phyloP scores from a whole-genome alignment of 1,140 invertebrate genomes.

The Gyrodactylus salaris region DNA sequence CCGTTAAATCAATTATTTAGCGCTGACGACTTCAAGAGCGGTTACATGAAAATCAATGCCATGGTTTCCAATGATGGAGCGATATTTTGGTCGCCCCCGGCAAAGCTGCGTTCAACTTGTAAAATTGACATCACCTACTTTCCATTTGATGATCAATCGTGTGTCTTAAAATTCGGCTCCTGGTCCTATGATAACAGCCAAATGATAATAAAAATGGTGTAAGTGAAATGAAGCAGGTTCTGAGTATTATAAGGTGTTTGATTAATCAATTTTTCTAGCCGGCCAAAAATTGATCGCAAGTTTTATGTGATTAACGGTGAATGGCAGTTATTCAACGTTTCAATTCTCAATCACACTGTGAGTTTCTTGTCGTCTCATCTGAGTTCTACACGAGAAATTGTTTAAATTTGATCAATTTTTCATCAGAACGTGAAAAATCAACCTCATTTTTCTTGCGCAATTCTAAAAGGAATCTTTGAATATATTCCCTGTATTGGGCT shows the following conservation, averaged over 20 bases:
- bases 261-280: neutral
- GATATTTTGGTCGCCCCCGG: constrained; percentile 28
- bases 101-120: constrained; percentile 25
- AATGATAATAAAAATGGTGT: constrained; percentile 17
- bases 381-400: too few species aligned
- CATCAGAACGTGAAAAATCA: too few species aligned
- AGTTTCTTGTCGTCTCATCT: too few species aligned
- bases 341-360: neutral
- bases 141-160: constrained; percentile 88
- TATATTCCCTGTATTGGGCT: too few species aligned
- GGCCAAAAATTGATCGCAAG: constrained; percentile 13
- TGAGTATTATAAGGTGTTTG: too few species aligned
- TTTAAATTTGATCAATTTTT: too few species aligned
- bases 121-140: constrained; percentile 99
- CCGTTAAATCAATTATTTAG: neutral
- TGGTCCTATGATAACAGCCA: constrained; percentile 29
- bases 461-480: too few species aligned
- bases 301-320: constrained; percentile 17
- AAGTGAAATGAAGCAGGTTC: too few species aligned
- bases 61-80: constrained; percentile 24
- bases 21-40: neutral
- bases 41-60: constrained; percentile 11
- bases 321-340: constrained; percentile 15
- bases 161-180: constrained; percentile 38
- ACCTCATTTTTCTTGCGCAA: too few species aligned